Evolutionary conservation across 2,113 vertebrate genomes (phyloP).

Genomic region (Progne subis): DNA sequence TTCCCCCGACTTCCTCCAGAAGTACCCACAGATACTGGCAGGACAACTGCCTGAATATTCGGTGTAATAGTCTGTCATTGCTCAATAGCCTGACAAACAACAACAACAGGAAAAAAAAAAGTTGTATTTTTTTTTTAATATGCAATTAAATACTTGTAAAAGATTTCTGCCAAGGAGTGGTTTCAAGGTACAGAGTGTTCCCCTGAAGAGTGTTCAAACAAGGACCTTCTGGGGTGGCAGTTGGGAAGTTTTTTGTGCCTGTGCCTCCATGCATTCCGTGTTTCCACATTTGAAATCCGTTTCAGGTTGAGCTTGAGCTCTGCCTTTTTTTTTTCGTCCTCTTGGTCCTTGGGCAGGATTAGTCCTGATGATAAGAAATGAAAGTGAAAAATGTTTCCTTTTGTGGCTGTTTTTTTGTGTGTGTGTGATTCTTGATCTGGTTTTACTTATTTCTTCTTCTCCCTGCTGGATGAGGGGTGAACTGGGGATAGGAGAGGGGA

Average conservation of each 20-base stretch:
- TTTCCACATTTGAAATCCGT: neutral
- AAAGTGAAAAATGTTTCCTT: neutral
- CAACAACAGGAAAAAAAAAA: neutral
- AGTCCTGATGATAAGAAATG: neutral
- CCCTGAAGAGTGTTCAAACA: neutral
- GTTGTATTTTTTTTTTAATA: neutral
- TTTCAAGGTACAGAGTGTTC: neutral
- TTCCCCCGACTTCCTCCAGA: slow-evolving; percentile 21
- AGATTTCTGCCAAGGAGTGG: neutral
- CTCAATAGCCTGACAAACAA: neutral
- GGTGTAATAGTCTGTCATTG: neutral
- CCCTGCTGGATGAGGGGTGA: neutral
- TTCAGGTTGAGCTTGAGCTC: neutral
- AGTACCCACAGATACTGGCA: neutral
- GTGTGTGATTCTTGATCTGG: neutral
- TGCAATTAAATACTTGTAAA: neutral
- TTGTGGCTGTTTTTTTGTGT: neutral
- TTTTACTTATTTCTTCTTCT: neutral
- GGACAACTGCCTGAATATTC: neutral
- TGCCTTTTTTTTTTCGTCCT: neutral
- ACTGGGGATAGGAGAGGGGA: neutral
- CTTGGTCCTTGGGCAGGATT: neutral
- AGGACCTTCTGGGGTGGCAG: neutral
- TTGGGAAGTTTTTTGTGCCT: rapidly evolving
- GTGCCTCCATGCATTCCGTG: rapidly evolving